Evolutionary conservation across 2,113 vertebrate species (phyloP), one percentile per base, ranked within the genome.

Genomic region (Variabilichromis moorii): DNA sequence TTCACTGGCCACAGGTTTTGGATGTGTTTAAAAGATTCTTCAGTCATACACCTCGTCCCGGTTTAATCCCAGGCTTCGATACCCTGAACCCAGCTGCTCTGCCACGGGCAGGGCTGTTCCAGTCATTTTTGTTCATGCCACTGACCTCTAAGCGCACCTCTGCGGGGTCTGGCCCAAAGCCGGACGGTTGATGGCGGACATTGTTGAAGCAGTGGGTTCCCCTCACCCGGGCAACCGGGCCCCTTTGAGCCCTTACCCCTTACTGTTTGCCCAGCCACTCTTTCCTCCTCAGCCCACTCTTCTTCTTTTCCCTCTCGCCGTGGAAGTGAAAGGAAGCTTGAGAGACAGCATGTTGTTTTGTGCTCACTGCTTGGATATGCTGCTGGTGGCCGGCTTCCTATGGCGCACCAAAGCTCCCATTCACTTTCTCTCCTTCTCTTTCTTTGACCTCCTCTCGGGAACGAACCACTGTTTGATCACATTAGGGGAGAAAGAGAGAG

Each of bases 211-310:
- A 94, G 93, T 89, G 95, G 93, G 92, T 95, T 94, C 96, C 95
- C 95, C 95, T 97, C 97, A 97, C 98, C 97, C 92, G 95, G 97
- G 98, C 97, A 99, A 98, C 98, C 95, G 80, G 94, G 94, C 94
- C 97, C 88, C 91, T 97, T 93, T 98, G 97, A 90, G 91, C 87
- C 90, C 86, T 90, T 91, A 93, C 97, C 97, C 97, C 97, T 98
- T 95, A 94, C 97, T 97, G 97, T 97, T 98, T 97, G 96, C 96
- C 96, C 96, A 96, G 95, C 96, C 83, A 86, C 90, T 93, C 88
- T 89, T 89, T 90, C 90, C 85, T 88, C 78, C 84, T 83, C 47
- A 5, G 84, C 86, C 90, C 85, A 83, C 86, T 86, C 82, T 85
- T 82, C 92, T 59, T 73, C 83, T 84, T 53, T 54, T 66, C 57